phyloP scores from a whole-genome alignment of 2,113 vertebrate species.

The Alces alces region DNA sequence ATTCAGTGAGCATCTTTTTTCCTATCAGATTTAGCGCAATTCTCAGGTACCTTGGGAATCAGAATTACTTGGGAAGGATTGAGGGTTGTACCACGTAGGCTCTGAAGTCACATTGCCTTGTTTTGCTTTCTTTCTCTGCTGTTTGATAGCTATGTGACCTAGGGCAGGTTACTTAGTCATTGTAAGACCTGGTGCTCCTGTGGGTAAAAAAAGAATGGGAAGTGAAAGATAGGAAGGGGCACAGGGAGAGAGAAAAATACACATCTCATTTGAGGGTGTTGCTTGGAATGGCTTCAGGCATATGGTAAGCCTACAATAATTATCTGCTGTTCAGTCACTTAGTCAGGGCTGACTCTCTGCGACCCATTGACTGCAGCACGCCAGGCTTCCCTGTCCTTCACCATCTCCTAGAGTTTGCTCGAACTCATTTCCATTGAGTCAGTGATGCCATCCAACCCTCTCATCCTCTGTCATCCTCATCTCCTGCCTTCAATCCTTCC shows the following conservation, averaged over 20 bases:
- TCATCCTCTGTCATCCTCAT: not conserved
- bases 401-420: not conserved
- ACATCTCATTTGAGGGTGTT: not conserved
- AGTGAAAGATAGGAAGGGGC: not conserved
- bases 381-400: not conserved
- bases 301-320: not conserved
- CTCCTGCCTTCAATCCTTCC: not conserved
- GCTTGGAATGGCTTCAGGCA: not conserved
- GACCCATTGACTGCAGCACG: not conserved
- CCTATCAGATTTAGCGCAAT: not conserved
- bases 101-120: not conserved
- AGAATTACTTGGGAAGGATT: not conserved
- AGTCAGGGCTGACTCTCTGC: not conserved
- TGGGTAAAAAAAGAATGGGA: not conserved
- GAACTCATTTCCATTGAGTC: accelerated
- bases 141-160: not conserved
- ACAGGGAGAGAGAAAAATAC: not conserved
- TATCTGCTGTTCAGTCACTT: not conserved
- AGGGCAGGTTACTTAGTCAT: not conserved
- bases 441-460: not conserved
- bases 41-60: not conserved
- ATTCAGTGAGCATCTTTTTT: not conserved
- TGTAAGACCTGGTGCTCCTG: not conserved
- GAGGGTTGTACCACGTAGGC: not conserved
- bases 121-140: not conserved